phyloP scores from a whole-genome alignment of 2,797 vertebrate genomes.

The Petrocephalus schoutedeni region DNA sequence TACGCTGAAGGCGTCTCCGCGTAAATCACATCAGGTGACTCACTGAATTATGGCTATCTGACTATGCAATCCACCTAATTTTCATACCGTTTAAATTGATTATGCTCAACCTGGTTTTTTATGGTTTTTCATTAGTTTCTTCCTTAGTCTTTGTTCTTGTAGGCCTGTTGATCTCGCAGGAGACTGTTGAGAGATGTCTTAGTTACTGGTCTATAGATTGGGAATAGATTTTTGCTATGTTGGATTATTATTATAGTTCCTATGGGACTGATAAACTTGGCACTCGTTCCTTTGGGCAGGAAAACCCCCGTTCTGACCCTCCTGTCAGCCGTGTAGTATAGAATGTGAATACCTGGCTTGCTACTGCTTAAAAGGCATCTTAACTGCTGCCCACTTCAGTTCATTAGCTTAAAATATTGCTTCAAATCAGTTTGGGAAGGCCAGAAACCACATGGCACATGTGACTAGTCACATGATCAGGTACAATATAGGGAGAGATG shows the following conservation, averaged over 20 bases:
- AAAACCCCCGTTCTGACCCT: not conserved
- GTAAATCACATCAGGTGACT: conserved; percentile 11
- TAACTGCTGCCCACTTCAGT: not conserved
- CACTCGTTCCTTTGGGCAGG: not conserved
- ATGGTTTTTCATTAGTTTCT: not conserved
- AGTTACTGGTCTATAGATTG: not conserved
- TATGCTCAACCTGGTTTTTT: not conserved
- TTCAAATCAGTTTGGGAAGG: not conserved
- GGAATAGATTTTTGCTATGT: not conserved
- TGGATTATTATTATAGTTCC: not conserved
- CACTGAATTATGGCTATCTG: not conserved
- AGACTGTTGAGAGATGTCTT: not conserved
- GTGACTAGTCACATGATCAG: not conserved
- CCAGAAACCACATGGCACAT: not conserved
- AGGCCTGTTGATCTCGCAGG: not conserved
- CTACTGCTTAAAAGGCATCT: not conserved
- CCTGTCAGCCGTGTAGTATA: not conserved
- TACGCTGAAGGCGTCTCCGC: not conserved
- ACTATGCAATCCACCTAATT: conserved; percentile 3
- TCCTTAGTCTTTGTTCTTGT: not conserved
- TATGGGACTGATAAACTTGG: not conserved
- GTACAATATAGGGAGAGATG: not conserved
- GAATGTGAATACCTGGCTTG: not conserved
- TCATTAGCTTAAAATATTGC: not conserved
- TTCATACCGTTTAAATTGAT: not conserved